Evolutionary conservation across 2,113 vertebrate genomes (phyloP), one percentile per base, ranked within the genome.

Genomic region (Ceratotherium simum): DNA sequence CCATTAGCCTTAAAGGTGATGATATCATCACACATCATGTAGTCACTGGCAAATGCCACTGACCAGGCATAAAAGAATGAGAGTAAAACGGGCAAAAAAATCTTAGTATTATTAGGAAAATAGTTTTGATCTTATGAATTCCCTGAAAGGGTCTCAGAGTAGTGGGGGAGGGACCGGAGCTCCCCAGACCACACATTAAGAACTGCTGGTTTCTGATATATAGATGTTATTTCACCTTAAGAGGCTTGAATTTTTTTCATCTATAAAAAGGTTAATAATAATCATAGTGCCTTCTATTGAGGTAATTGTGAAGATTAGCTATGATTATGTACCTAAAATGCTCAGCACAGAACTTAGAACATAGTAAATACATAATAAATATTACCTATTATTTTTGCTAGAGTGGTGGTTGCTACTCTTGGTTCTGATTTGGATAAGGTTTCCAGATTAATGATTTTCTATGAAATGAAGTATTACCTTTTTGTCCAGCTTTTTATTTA

Each of bases 401-500:
- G 23, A 31, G 46, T 73, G 8, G n/a, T 58, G 20, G 18, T 90
- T 90, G 48, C 36, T 54, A 64, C 39, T 72, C 13, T 96, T 75
- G 21, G 4, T 75, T 90, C 31, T 94, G 25, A 64, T 25, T 75
- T 88, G 67, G 36, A 65, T 64, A 78, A 76, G 31, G 4, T 70
- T 91, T 96, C 36, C 46, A 62, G 36, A 86, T 86, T 33, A 80
- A 27, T 81, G 60, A 85, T 67, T 80, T 76, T n/a, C 27, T 48
- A 60, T 69, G 39, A 91, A 80, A 94, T 14, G 18, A 54, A 85
- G 20, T 65, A 16, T 46, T 81, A 33, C n/a, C 21, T 72, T 91
- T 85, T 86, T 76, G 27, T 78, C 21, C 3, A 70, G 20, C 20
- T 95, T 92, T 76, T 86, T 56, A 86, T 92, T 96, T 75, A 80